Evolutionary conservation across 2,888 invertebrate genomes (phyloP).

Genomic region (Catocala sponsa): DNA sequence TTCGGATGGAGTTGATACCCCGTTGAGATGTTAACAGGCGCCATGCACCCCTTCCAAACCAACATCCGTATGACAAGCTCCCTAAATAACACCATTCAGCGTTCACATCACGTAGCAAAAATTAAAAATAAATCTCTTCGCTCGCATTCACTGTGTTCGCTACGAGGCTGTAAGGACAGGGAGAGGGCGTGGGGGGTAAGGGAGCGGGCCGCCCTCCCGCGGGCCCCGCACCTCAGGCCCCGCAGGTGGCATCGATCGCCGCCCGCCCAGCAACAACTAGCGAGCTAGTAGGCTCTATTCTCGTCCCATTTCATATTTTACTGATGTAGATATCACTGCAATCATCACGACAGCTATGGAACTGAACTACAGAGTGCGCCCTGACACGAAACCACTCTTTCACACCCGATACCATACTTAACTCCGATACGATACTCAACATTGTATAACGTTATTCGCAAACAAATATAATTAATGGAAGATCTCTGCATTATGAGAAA

Average conservation of each 20-base stretch:
- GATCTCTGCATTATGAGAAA: too few relatives aligned
- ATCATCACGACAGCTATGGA: neutral
- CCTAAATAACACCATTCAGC: conserved; percentile 28
- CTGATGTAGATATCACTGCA: neutral
- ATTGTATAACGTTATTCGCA: too few relatives aligned
- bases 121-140: conserved; percentile 58
- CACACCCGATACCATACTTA: too few relatives aligned
- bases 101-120: conserved; percentile 51
- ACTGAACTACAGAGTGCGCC: too few relatives aligned
- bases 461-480: too few relatives aligned
- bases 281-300: conserved; percentile 34
- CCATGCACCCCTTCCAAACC: neutral
- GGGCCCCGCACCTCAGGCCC: conserved; percentile 15
- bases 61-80: conserved; percentile 4
- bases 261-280: conserved; percentile 55
- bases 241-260: conserved; percentile 57
- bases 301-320: conserved; percentile 37
- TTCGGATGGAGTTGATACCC: neutral
- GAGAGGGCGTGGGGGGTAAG: neutral
- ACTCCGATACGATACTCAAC: too few relatives aligned
- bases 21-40: neutral
- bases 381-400: too few relatives aligned
- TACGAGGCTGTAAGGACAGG: conserved; percentile 11
- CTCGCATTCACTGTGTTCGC: conserved; percentile 32
- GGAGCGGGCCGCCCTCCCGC: conserved; percentile 10